Percentiles rank a stretch among this genome's conserved stretches.
Evolutionary conservation across 1,140 invertebrate genomes (phyloP).

Genomic region (Aradophagus sp.): DNA sequence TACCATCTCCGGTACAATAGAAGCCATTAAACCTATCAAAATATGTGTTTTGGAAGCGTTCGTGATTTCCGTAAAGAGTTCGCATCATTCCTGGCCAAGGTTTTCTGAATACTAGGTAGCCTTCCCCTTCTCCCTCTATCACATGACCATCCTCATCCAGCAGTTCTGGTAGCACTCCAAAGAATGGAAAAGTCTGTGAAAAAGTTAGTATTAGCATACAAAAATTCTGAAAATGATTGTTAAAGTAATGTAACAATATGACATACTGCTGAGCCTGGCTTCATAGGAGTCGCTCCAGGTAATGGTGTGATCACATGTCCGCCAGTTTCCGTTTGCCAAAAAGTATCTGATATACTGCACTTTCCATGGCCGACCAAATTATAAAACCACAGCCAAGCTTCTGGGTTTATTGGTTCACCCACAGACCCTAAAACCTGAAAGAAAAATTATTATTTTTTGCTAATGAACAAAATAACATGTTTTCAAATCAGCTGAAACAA

Average conservation of each 20-base stretch:
- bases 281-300: constrained; percentile 95
- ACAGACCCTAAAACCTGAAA: constrained; percentile 93
- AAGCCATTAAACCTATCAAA: constrained; percentile 96
- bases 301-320: constrained; percentile 95
- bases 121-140: constrained; percentile 92
- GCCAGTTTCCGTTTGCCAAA: constrained; percentile 99
- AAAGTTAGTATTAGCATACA: neutral
- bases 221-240: neutral
- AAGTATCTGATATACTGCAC: constrained; percentile 97
- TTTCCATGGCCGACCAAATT: constrained; percentile 86
- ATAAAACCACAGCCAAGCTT: constrained; percentile 99
- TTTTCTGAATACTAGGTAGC: constrained; percentile 93
- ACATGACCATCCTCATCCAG: constrained; percentile 91
- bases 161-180: constrained; percentile 92
- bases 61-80: constrained; percentile 92
- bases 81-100: constrained; percentile 99
- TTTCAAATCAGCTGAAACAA: too few relatives aligned
- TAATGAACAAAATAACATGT: neutral
- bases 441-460: too few relatives aligned
- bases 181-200: constrained; percentile 94
- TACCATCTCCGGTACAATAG: constrained; percentile 98
- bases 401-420: constrained; percentile 97
- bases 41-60: constrained; percentile 94
- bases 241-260: neutral
- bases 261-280: constrained; percentile 95